phyloP scores from a whole-genome alignment of 2,888 invertebrate genomes.

The Rhagonycha fulva region DNA sequence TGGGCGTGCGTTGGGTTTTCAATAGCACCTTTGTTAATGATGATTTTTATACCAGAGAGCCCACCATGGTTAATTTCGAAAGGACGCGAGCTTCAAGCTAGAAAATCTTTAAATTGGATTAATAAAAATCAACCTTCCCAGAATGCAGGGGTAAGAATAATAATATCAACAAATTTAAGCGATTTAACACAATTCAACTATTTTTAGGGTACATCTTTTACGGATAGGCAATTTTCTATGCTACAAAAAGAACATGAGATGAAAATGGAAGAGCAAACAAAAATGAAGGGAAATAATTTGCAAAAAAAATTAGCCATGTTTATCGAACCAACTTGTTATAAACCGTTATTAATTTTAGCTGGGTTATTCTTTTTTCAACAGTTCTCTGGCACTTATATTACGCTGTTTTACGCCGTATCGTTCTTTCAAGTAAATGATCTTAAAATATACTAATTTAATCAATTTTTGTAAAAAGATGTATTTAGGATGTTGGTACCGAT shows the following conservation, averaged over 20 bases:
- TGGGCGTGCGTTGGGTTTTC: slow-evolving; percentile 59
- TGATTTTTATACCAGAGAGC: slow-evolving; percentile 60
- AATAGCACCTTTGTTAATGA: slow-evolving; percentile 55
- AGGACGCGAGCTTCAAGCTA: slow-evolving; percentile 59
- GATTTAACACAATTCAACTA: slow-evolving; percentile 12
- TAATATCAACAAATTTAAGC: background rate
- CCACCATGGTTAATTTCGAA: slow-evolving; percentile 63
- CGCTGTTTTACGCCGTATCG: slow-evolving; percentile 62
- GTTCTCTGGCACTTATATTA: slow-evolving; percentile 63
- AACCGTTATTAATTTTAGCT: slow-evolving; percentile 60
- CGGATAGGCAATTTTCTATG: slow-evolving; percentile 57
- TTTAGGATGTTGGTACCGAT: slow-evolving; percentile 57
- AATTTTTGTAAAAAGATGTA: slow-evolving; percentile 18
- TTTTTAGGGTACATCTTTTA: slow-evolving; percentile 51
- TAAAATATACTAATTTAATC: background rate
- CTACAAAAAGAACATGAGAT: slow-evolving; percentile 59
- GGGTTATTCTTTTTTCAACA: slow-evolving; percentile 62
- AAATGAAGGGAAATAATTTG: slow-evolving; percentile 45
- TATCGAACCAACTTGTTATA: slow-evolving; percentile 62
- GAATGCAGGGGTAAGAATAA: slow-evolving; percentile 46
- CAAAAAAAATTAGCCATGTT: slow-evolving; percentile 53
- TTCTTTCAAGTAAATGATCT: slow-evolving; percentile 58
- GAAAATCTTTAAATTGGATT: slow-evolving; percentile 56
- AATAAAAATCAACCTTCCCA: slow-evolving; percentile 54
- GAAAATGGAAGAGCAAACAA: slow-evolving; percentile 50